Evolutionary conservation across 2,797 vertebrate genomes (phyloP), one percentile per base, ranked within the genome.

Genomic region (Iguana delicatissima): DNA sequence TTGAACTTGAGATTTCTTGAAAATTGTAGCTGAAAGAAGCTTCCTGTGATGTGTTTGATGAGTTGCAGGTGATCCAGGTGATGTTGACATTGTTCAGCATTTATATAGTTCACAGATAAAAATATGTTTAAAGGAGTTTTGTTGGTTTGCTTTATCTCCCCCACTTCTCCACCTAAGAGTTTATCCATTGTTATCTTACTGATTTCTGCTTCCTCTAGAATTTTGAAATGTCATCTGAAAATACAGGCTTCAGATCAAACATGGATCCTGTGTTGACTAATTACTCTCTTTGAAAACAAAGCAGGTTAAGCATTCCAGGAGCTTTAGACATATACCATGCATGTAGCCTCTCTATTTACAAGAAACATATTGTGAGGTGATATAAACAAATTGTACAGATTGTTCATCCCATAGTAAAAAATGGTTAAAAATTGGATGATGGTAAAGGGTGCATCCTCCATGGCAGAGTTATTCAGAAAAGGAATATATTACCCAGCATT

Each of bases 311-410:
- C 87, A 89, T 86, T 77, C 84, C 59, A 77, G 85, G 80, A 6
- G 29, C 24, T 57, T 80, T 73, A 85, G 76, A 24, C 24, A 73
- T 29, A n/a, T 86, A 72, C 29, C 18, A 42, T 69, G 52, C 35
- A 73, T 80, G n/a, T 57, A 89, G 76, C 50, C 57, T 85, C 59
- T 57, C 77, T 89, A 84, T 59, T 76, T 64, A 35, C 24, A 84
- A 89, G 67, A 81, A 29, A 16, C 69, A 73, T 52, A 1, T 73
- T 73, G 52, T 35, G 46, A 64, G 42, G 24, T 29, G 46, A 79
- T 50, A 77, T 22, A 46, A 77, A 76, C 42, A 50, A 22, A 79
- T 79, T 4, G 22, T 29, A 42, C 26, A 29, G 32, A 32, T 59
- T 77, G 32, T 55, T 77, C 55, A n/a, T 82, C 57, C 83, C 80